These are phyloP conservation scores for Epinephelus moara DNA, from an alignment of 2,113 vertebrate species.

Conservation along the genomic window DNA sequence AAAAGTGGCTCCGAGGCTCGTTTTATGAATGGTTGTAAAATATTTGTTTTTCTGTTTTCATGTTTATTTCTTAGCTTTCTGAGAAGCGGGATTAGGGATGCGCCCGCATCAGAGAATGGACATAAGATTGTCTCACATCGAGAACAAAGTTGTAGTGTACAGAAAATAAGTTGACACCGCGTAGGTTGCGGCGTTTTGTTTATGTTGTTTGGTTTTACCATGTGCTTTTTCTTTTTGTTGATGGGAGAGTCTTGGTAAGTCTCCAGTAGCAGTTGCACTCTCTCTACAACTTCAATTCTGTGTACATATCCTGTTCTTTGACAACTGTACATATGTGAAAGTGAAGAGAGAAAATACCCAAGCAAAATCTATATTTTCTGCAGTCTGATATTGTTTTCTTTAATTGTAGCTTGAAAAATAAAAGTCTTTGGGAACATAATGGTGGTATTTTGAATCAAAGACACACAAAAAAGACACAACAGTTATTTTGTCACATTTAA, in stretches of 20 bases:
- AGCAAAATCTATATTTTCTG: constrained; percentile 89
- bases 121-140: constrained; percentile 64
- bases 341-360: constrained; percentile 84
- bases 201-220: constrained; percentile 73
- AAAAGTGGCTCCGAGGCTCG: constrained; percentile 52
- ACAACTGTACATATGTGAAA: constrained; percentile 88
- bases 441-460: not conserved
- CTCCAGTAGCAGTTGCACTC: constrained; percentile 78
- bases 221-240: constrained; percentile 59
- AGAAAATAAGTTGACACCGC: constrained; percentile 76
- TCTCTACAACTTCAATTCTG: constrained; percentile 71
- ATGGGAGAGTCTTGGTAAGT: constrained; percentile 75
- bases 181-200: constrained; percentile 68
- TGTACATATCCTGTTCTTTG: constrained; percentile 86
- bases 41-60: constrained; percentile 59
- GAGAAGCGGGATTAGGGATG: constrained; percentile 66
- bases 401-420: constrained; percentile 87
- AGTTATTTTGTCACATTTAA: constrained; percentile 13
- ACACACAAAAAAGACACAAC: not conserved
- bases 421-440: constrained; percentile 82
- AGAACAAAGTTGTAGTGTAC: constrained; percentile 80
- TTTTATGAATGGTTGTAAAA: constrained; percentile 78
- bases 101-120: constrained; percentile 61
- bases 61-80: constrained; percentile 73
- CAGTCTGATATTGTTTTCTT: constrained; percentile 87